Evolutionary conservation across 2,113 vertebrate species (phyloP).

Genomic region (Herpetotheres cachinnans): DNA sequence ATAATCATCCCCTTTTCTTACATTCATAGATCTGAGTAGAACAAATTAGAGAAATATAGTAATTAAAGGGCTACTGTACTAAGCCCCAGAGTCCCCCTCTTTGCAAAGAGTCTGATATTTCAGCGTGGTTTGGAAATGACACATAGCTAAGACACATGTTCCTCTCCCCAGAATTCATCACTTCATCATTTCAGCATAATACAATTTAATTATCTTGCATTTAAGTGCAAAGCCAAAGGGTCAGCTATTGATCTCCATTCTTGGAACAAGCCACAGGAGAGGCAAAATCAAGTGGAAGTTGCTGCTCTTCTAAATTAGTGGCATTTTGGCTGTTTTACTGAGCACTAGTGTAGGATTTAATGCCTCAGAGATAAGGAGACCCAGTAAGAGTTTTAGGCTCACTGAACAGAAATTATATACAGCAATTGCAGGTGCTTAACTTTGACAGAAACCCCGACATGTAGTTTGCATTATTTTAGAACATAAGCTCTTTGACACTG

Average conservation of each 20-base stretch:
- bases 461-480: not conserved
- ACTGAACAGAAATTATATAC: not conserved
- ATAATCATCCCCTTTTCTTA: not conserved
- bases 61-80: not conserved
- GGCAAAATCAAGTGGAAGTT: constrained; percentile 17
- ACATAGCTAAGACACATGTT: not conserved
- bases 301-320: not conserved
- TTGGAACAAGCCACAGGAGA: constrained; percentile 7
- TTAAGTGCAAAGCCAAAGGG: constrained; percentile 1
- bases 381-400: not conserved
- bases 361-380: not conserved
- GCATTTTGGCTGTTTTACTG: not conserved
- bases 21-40: not conserved
- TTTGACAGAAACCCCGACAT: not conserved
- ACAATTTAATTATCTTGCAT: constrained; percentile 31
- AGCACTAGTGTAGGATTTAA: not conserved
- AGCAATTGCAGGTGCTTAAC: not conserved
- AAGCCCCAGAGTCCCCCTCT: not conserved
- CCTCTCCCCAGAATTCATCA: not conserved
- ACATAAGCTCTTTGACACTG: not conserved
- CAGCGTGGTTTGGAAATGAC: not conserved
- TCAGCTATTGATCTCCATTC: constrained; percentile 15
- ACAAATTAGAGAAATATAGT: not conserved
- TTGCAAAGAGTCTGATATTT: not conserved
- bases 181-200: constrained; percentile 7